Evolutionary conservation across 2,797 vertebrate genomes (phyloP), one percentile per base, ranked within the genome.

Genomic region (Margarornis squamiger): DNA sequence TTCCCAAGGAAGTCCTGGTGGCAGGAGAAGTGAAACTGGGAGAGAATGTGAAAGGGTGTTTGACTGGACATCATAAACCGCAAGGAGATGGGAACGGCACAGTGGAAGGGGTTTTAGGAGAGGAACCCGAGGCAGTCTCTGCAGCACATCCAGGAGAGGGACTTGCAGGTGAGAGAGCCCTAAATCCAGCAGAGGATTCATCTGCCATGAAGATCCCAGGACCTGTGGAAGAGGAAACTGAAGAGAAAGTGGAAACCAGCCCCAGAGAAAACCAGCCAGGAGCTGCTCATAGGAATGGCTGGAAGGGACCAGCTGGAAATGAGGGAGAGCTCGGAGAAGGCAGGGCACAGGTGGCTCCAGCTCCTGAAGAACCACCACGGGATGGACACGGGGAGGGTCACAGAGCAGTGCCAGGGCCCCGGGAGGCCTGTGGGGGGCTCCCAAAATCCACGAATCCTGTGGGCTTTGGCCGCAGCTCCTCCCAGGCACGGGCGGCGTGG

Each of bases 191-290:
- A n/a, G 43, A 57, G 38, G 54, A 30, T 38, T 41, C 5, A 1
- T 45, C 34, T 23, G 7, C 34, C 0, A 0, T 9, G 78, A 63
- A 76, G 38, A 48, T 15, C 15, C 34, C 0, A 0, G 63, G 22
- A 10, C 5, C 15, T 16, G 17, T 0, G 24, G 34, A 43, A 22
- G 77, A 23, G 23, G 72, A 82, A 58, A 39, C 18, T 30, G 52
- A 41, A 30, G 68, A 73, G 29, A 71, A 61, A 62, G 61, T 1
- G 6, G 41, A 74, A 49, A 59, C 32, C 7, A 38, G 12, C 41
- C 34, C 19, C 8, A 7, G 54, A 36, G 52, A 38, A 22, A 48
- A 29, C 24, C 75, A 67, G 21, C 34, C 46, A 27, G 23, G 55
- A 39, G 63, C 30, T 84, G 58, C 36, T 41, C 7, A 1, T 14